A percentile compares a stretch with the other conserved stretches of the same genome.
Evolutionary conservation across 2,797 vertebrate species (phyloP).

Genomic region (Takifugu ocellatus): DNA sequence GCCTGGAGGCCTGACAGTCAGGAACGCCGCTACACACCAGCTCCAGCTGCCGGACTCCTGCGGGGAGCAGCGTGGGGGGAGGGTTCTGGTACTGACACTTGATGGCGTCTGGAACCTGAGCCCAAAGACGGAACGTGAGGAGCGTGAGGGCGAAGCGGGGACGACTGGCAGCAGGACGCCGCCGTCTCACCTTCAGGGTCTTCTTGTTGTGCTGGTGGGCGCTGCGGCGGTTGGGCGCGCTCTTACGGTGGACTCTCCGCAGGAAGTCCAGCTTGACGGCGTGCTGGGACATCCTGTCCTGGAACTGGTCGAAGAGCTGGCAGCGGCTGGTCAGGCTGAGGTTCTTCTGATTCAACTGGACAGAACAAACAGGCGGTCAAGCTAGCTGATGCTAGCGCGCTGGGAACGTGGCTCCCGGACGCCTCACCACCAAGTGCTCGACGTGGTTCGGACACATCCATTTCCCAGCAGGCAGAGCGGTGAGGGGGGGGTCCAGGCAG

Average conservation of each 20-base stretch:
- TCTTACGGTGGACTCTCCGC: conserved; percentile 87
- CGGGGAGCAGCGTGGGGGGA: conserved; percentile 83
- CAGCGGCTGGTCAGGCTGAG: conserved; percentile 91
- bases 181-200: conserved; percentile 82
- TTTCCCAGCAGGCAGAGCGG: conserved; percentile 93
- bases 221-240: conserved; percentile 82
- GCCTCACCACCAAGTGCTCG: conserved; percentile 90
- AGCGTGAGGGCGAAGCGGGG: neutral
- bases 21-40: conserved; percentile 90
- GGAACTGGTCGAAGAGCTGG: conserved; percentile 94
- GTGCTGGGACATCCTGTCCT: conserved; percentile 93
- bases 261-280: conserved; percentile 94
- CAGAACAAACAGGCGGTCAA: neutral
- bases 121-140: neutral
- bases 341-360: conserved; percentile 89
- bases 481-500: conserved; percentile 97
- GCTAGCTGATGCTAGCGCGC: too few species aligned
- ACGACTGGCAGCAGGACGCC: too few species aligned
- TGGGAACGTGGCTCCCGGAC: neutral
- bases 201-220: conserved; percentile 83
- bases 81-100: conserved; percentile 95
- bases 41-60: conserved; percentile 88
- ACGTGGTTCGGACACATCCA: conserved; percentile 99
- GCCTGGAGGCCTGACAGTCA: conserved; percentile 81
- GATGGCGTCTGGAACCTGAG: conserved; percentile 94